Percentiles rank a stretch among this genome's conserved stretches.
phyloP scores from a whole-genome alignment of 2,888 invertebrate species.

The Dasysyrphus tricinctus region DNA sequence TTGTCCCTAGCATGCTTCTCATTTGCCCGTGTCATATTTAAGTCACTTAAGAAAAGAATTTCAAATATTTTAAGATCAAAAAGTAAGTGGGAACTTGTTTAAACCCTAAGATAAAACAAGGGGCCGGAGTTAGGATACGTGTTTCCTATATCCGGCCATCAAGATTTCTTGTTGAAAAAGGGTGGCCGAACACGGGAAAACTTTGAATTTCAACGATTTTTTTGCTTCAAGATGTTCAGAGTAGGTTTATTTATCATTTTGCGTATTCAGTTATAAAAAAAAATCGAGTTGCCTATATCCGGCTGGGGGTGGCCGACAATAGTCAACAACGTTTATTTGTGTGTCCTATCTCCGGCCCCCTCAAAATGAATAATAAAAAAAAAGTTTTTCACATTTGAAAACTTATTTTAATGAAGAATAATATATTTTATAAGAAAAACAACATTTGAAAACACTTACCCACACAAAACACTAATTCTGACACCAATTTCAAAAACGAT shows the following conservation, averaged over 20 bases:
- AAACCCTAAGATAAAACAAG: slow-evolving; percentile 26
- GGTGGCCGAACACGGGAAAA: slow-evolving; percentile 12
- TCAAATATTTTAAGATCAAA: neutral
- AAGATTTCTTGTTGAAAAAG: neutral
- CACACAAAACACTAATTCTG: too few species aligned
- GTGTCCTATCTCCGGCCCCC: too few species aligned
- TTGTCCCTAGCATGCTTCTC: neutral
- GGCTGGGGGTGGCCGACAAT: too few species aligned
- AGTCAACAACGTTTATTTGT: too few species aligned
- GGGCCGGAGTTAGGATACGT: neutral
- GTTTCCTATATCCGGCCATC: slow-evolving; percentile 12
- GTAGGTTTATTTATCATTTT: neutral
- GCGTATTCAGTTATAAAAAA: neutral
- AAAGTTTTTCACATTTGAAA: neutral
- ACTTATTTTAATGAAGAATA: too few species aligned
- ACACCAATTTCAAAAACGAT: slow-evolving; percentile 11
- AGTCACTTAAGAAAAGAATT: neutral
- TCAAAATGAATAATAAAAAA: neutral
- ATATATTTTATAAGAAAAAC: too few species aligned
- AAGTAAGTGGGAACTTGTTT: neutral
- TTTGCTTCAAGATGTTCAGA: neutral
- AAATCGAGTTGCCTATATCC: neutral
- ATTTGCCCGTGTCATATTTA: neutral
- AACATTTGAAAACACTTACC: slow-evolving; percentile 13
- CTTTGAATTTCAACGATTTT: neutral